These are phyloP conservation scores for Scelioninae gen. 2 DNA, from an alignment of 2,888 invertebrate species.

Conservation along the genomic window DNA sequence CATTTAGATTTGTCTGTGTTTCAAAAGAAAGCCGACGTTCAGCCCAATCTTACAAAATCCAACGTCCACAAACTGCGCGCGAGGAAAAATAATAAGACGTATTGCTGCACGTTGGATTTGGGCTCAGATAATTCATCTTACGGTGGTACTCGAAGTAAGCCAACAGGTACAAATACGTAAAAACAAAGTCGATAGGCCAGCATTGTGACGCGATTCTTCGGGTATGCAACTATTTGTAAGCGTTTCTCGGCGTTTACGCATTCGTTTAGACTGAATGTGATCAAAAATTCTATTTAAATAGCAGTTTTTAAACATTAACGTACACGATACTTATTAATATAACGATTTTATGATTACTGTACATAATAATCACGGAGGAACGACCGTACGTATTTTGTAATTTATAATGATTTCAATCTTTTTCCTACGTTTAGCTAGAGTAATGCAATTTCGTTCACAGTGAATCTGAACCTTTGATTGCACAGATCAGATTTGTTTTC, in stretches of 20 bases:
- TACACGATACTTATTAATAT: conserved; percentile 19
- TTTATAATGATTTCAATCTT: conserved; percentile 48
- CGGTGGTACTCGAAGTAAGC: conserved; percentile 1
- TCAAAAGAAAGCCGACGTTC: conserved; percentile 64
- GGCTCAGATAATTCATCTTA: conserved; percentile 1
- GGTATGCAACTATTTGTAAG: conserved; percentile 32
- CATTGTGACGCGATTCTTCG: conserved; percentile 20
- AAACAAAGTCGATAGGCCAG: conserved; percentile 40
- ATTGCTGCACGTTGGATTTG: conserved; percentile 7
- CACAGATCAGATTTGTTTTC: conserved; percentile 33
- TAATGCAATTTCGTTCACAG: conserved; percentile 42
- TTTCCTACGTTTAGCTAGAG: conserved; percentile 30
- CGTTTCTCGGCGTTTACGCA: conserved; percentile 17
- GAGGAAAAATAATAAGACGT: conserved; percentile 48
- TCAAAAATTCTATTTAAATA: conserved; percentile 39
- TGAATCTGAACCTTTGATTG: conserved; percentile 47
- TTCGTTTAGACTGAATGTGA: conserved; percentile 46
- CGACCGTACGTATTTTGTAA: conserved; percentile 59
- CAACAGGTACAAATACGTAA: conserved; percentile 38
- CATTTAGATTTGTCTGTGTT: conserved; percentile 64
- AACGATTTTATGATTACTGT: conserved; percentile 57
- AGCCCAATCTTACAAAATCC: conserved; percentile 17
- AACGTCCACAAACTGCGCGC: conserved; percentile 32
- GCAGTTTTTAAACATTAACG: conserved; percentile 3
- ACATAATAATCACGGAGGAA: conserved; percentile 63